A percentile compares a stretch with the other conserved stretches of the same genome.
Evolutionary conservation across 1,140 invertebrate genomes (phyloP).

Genomic region (Drosophila insularis): DNA sequence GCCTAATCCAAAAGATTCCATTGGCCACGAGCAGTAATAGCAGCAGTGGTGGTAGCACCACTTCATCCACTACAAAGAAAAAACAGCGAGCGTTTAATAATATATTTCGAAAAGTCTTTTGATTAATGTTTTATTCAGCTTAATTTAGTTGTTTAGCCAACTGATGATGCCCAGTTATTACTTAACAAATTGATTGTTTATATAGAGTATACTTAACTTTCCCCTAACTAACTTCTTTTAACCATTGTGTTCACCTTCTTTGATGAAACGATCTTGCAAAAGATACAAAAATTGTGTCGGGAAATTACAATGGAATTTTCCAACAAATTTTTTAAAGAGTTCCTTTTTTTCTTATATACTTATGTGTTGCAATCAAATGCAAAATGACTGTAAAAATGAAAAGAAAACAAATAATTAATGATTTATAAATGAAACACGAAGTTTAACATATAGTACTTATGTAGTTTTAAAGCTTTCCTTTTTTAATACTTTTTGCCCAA

Average conservation of each 20-base stretch:
- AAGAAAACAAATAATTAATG: conserved; percentile 18
- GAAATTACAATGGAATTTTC: conserved; percentile 1
- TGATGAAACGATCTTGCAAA: conserved; percentile 2
- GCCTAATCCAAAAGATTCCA: neutral
- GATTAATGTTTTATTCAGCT: conserved; percentile 16
- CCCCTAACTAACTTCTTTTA: conserved; percentile 8
- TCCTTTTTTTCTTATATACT: conserved; percentile 43
- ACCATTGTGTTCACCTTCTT: conserved; percentile 22
- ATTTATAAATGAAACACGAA: conserved; percentile 21
- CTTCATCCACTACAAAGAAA: conserved; percentile 75
- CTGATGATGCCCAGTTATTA: conserved; percentile 34
- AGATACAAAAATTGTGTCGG: conserved; percentile 11
- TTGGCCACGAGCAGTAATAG: conserved; percentile 49
- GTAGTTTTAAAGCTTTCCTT: conserved; percentile 33
- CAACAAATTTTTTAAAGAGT: conserved; percentile 43
- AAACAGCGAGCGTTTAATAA: conserved; percentile 78
- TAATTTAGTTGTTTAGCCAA: neutral
- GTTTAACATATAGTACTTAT: conserved; percentile 53
- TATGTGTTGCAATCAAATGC: conserved; percentile 58
- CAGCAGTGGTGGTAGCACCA: conserved; percentile 62
- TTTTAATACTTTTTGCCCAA: neutral
- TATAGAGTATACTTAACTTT: neutral
- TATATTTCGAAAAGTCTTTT: conserved; percentile 82
- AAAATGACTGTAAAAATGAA: conserved; percentile 62
- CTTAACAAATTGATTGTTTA: conserved; percentile 2